Evolutionary conservation across 2,113 vertebrate species (phyloP), one percentile per base, ranked within the genome.

Genomic region (Tyto alba): DNA sequence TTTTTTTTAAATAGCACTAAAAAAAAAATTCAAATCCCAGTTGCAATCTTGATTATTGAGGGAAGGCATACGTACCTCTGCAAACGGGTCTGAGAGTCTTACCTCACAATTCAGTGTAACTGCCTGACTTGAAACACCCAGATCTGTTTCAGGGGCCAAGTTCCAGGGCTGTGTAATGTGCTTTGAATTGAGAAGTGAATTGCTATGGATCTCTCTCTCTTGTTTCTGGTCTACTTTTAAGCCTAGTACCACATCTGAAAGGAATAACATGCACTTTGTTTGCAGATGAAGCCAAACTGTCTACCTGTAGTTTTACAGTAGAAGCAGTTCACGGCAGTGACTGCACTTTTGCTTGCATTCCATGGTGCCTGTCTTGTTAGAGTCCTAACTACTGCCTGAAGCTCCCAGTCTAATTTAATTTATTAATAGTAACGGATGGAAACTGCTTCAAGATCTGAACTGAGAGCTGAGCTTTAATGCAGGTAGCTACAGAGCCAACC

Each of bases 11-110:
- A 27, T 38, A 57, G 38, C 32, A 38, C 55, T 86, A 23, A 43
- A 71, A 48, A 56, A 22, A 18, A 64, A 29, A 1, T 12, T 32
- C 7, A 52, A 43, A 60, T 88, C 6, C 5, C 27, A 16, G 0
- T 4, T 60, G 23, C 17, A 77, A 55, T 85, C 25, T 32, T 38
- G 32, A 15, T 76, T 59, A 17, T 41, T 41, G 47, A 79, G 17
- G 1, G 1, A 71, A 71, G 62, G 19, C 15, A 27, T 40, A 14
- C 0, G 2, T 63, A n/a, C 16, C 32, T 72, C 1, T 55, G 47
- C 25, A 45, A 25, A 76, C 30, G 11, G 8, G 5, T 64, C 50
- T 80, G 41, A 14, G 64, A 85, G 22, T 79, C 11, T 36, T 86
- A 64, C 43, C 8, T 86, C 10, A 4, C 0, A 1, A 19, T 80